These are phyloP conservation scores for Dallia pectoralis DNA, from an alignment of 2,797 vertebrate species.

Conservation along the genomic window DNA sequence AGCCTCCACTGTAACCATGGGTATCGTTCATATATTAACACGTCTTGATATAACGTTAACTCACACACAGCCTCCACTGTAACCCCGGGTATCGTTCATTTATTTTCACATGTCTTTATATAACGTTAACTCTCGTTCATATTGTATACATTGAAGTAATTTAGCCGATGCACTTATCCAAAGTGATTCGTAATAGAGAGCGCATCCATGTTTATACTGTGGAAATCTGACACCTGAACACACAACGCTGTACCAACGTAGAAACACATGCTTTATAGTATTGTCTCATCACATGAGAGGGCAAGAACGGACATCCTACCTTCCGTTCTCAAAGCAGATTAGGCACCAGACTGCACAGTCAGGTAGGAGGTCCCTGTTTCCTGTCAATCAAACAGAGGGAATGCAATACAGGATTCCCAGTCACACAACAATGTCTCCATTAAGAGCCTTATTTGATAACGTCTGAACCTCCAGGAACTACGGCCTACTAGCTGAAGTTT, in stretches of 20 bases:
- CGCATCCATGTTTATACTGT: too few relatives aligned
- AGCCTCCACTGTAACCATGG: neutral
- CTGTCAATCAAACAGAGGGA: constrained; percentile 19
- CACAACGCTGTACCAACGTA: too few relatives aligned
- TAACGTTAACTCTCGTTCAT: neutral
- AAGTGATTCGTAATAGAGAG: too few relatives aligned
- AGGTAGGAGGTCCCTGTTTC: constrained; percentile 19
- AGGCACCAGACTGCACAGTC: constrained; percentile 2
- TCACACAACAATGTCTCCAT: constrained; percentile 23
- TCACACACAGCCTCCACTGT: neutral
- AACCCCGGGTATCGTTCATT: neutral
- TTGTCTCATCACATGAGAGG: neutral
- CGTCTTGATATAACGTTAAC: neutral
- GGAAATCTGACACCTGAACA: too few relatives aligned
- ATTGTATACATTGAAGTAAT: neutral
- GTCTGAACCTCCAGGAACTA: constrained; percentile 26
- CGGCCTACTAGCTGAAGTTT: constrained; percentile 16
- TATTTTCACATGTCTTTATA: neutral
- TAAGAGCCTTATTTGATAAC: constrained; percentile 45
- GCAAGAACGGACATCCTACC: neutral
- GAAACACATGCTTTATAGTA: neutral
- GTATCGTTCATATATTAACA: neutral
- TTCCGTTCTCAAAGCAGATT: neutral
- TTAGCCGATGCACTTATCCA: too few relatives aligned
- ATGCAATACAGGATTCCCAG: constrained; percentile 9